These are phyloP conservation scores for Manis crassicaudata DNA, from an alignment of 2,797 vertebrate genomes.

Conservation along the genomic window DNA sequence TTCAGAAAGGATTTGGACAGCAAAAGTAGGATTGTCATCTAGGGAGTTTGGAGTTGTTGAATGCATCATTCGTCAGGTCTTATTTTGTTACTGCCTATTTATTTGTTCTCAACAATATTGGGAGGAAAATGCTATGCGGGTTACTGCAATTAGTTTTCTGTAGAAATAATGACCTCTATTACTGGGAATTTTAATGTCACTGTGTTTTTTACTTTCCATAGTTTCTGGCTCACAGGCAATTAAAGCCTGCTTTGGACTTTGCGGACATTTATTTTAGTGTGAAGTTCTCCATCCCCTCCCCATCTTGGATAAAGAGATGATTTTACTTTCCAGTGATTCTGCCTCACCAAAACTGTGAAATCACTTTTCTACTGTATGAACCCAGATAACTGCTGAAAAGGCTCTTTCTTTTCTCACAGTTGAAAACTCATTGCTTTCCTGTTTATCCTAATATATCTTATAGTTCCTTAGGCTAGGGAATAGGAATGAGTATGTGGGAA, in stretches of 20 bases:
- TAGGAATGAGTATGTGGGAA: not conserved
- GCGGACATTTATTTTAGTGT: not conserved
- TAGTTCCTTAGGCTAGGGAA: not conserved
- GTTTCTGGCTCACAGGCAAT: slow-evolving; percentile 40
- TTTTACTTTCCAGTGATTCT: slow-evolving; percentile 44
- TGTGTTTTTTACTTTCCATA: slow-evolving; percentile 9
- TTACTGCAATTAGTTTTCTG: slow-evolving; percentile 59
- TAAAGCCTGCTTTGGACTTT: not conserved
- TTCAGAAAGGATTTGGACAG: not conserved
- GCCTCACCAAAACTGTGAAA: slow-evolving; percentile 40
- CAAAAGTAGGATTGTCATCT: not conserved
- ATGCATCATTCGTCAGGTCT: not conserved
- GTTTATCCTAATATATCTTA: slow-evolving; percentile 60
- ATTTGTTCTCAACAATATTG: not conserved
- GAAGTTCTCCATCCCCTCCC: not conserved
- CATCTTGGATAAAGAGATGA: not conserved
- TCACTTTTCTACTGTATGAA: slow-evolving; percentile 53
- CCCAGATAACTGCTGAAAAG: slow-evolving; percentile 55
- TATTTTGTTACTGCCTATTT: not conserved
- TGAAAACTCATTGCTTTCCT: slow-evolving; percentile 62
- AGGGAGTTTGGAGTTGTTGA: not conserved
- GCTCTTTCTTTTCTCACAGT: slow-evolving; percentile 21
- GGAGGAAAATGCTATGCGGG: slow-evolving; percentile 12
- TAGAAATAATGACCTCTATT: slow-evolving; percentile 35
- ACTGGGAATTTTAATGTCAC: slow-evolving; percentile 4